A percentile compares a stretch with the other conserved stretches of the same genome.
Conservation (phyloP, 1,140 invertebrate genomes). For the Maniola jurtina region DNA sequence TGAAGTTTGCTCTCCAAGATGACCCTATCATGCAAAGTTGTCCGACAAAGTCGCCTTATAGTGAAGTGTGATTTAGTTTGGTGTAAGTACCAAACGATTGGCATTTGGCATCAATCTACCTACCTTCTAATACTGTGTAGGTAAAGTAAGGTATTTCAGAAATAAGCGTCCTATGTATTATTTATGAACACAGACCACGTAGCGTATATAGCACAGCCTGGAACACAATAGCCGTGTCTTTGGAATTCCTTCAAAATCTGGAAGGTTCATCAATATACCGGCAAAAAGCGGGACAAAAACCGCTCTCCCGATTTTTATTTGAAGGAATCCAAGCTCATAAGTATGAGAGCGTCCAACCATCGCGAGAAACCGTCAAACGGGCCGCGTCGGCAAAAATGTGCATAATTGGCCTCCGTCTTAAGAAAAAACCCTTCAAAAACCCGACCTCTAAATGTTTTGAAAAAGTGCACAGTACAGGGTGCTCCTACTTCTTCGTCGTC, state of each 20-base stretch:
- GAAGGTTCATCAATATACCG: conserved; percentile 69
- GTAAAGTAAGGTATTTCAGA: conserved; percentile 1
- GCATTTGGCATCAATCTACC: no score
- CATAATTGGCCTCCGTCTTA: conserved; percentile 66
- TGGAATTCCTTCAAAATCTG: conserved; percentile 67
- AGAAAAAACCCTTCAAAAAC: conserved; percentile 74
- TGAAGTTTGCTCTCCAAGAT: no score
- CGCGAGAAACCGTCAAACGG: conserved; percentile 60
- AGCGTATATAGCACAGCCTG: conserved; percentile 15
- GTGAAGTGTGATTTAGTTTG: no score
- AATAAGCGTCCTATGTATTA: conserved; percentile 19
- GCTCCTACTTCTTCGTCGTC: conserved; percentile 7
- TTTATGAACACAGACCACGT: conserved; percentile 22
- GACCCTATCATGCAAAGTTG: no score
- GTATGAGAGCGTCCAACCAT: conserved; percentile 50
- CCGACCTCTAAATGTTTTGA: conserved; percentile 71
- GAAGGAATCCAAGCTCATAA: conserved; percentile 67
- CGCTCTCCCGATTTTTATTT: conserved; percentile 68
- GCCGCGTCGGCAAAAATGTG: conserved; percentile 73
- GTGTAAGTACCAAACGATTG: no score
- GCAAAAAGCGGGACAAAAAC: conserved; percentile 69
- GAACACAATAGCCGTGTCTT: conserved; percentile 29
- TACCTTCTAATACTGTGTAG: no score
- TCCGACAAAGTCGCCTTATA: no score
- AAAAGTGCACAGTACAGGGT: conserved; percentile 72